Evolutionary conservation across 2,113 vertebrate species (phyloP).

Genomic region (Stegastes partitus): DNA sequence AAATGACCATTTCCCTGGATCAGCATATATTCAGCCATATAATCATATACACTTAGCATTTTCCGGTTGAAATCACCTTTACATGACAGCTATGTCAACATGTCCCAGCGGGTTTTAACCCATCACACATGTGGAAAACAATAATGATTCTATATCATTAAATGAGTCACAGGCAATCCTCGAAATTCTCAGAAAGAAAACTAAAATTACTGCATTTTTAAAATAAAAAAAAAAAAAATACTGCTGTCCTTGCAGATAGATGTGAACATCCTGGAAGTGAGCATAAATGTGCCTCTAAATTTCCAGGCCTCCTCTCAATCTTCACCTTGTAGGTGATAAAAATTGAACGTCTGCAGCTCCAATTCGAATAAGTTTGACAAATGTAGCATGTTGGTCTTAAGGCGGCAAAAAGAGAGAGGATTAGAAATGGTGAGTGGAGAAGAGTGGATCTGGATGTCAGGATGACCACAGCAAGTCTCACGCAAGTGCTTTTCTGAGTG

Average conservation of each 20-base stretch:
- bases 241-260: constrained; percentile 59
- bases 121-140: constrained; percentile 59
- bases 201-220: constrained; percentile 66
- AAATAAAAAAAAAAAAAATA: too few relatives aligned
- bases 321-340: constrained; percentile 67
- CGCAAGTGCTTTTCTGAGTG: constrained; percentile 7
- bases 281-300: constrained; percentile 67
- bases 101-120: constrained; percentile 13
- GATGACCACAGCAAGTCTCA: constrained; percentile 4
- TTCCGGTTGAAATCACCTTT: constrained; percentile 73
- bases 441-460: constrained; percentile 21
- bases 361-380: constrained; percentile 71
- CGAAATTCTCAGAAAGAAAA: constrained; percentile 69
- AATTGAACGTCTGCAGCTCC: constrained; percentile 62
- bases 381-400: constrained; percentile 70
- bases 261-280: constrained; percentile 66
- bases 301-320: constrained; percentile 68
- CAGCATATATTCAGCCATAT: constrained; percentile 50
- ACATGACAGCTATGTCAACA: constrained; percentile 64
- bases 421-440: constrained; percentile 27
- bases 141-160: constrained; percentile 41
- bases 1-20: constrained; percentile 40
- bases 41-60: constrained; percentile 67
- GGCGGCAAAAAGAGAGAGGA: constrained; percentile 37
- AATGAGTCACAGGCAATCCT: constrained; percentile 71